These are phyloP conservation scores for Herpetotheres cachinnans DNA, from an alignment of 2,113 vertebrate genomes.

Conservation along the genomic window DNA sequence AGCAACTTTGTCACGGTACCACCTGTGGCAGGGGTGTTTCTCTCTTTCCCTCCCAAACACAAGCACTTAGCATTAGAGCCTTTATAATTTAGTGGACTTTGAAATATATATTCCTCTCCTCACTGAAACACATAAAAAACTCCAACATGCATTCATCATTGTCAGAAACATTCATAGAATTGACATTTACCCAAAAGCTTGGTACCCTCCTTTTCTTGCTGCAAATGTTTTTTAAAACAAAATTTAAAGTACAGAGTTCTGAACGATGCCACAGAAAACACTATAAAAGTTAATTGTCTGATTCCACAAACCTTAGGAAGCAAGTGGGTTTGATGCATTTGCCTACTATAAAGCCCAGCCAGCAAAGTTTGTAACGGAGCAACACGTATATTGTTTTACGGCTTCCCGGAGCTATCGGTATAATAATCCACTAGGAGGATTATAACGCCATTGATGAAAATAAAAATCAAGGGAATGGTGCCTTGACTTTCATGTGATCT, in stretches of 20 bases:
- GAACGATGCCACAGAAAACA: background rate
- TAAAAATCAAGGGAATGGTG: background rate
- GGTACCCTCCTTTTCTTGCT: background rate
- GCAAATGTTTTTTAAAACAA: background rate
- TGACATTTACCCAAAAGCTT: background rate
- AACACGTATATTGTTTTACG: background rate
- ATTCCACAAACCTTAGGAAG: background rate
- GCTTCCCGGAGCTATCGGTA: background rate
- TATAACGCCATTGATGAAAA: background rate
- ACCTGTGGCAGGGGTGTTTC: background rate
- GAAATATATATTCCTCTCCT: background rate
- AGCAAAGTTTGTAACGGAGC: background rate
- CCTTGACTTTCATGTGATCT: background rate
- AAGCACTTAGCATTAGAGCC: background rate
- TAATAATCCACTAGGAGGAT: background rate
- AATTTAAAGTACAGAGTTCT: background rate
- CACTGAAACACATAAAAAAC: background rate
- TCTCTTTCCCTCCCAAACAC: background rate
- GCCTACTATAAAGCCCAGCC: background rate
- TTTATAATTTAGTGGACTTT: background rate
- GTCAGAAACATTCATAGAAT: background rate
- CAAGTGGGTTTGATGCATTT: rapidly evolving
- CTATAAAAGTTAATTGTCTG: background rate
- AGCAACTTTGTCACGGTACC: background rate
- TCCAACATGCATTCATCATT: background rate